A percentile compares a stretch with the other conserved stretches of the same genome.
These are phyloP conservation scores for Oscheius sp. DNA, from an alignment of 2,888 invertebrate genomes.

Conservation along the genomic window DNA sequence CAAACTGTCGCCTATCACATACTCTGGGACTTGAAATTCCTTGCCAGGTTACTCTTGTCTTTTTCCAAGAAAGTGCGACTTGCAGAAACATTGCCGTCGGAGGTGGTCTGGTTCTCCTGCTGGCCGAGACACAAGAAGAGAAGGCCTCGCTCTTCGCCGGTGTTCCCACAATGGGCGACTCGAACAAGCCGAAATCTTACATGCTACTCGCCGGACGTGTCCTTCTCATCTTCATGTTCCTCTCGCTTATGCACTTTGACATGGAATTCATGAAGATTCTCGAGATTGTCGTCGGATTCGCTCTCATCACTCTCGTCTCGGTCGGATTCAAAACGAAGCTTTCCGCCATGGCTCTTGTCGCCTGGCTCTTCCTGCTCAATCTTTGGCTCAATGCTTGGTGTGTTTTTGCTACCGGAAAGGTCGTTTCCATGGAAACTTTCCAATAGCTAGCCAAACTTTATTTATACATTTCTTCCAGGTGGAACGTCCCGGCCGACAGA, in stretches of 20 bases:
- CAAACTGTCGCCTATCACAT: slow-evolving; percentile 85
- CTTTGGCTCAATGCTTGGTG: slow-evolving; percentile 95
- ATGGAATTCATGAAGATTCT: slow-evolving; percentile 82
- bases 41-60: slow-evolving; percentile 79
- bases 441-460: not conserved
- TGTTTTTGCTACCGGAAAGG: not conserved
- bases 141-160: slow-evolving; percentile 88
- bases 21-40: slow-evolving; percentile 96
- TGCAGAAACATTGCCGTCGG: slow-evolving; percentile 90
- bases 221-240: slow-evolving; percentile 97
- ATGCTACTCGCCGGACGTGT: slow-evolving; percentile 94
- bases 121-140: slow-evolving; percentile 83
- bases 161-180: slow-evolving; percentile 80
- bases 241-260: slow-evolving; percentile 93
- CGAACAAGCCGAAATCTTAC: slow-evolving; percentile 85
- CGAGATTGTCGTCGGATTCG: slow-evolving; percentile 89
- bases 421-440: not conserved
- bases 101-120: slow-evolving; percentile 92
- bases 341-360: slow-evolving; percentile 91
- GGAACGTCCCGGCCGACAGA: slow-evolving; percentile 92
- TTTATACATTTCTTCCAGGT: slow-evolving; percentile 74
- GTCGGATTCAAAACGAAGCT: slow-evolving; percentile 98
- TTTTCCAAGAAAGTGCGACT: not conserved
- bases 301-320: slow-evolving; percentile 93
- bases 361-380: slow-evolving; percentile 87